Conservation (phyloP, 2,113 vertebrate genomes). For the Cebus imitator region DNA sequence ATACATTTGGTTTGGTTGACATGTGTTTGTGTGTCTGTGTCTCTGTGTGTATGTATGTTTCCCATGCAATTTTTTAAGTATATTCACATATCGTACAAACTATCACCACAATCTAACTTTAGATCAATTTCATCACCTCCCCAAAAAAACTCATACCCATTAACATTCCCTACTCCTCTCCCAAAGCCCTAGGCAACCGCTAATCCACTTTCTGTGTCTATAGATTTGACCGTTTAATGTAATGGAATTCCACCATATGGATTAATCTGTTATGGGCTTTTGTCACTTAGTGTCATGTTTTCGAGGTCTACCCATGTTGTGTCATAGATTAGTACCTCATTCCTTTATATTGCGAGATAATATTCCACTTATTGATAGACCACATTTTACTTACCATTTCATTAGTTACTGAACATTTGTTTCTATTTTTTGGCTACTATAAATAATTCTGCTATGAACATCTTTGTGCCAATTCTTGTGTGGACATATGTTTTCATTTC, state of each 20-base stretch:
- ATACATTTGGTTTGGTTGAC: neutral
- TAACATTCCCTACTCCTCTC: neutral
- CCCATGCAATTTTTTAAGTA: neutral
- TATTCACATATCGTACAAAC: neutral
- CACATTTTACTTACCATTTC: no score
- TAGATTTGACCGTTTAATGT: neutral
- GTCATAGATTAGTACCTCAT: no score
- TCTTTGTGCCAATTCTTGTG: no score
- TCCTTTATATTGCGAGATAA: no score
- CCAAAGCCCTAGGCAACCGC: neutral
- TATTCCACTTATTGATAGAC: no score
- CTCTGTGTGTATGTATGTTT: neutral
- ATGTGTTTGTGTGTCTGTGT: neutral
- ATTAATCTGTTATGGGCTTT: neutral
- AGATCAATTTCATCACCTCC: neutral
- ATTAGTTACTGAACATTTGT: no score
- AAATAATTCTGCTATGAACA: no score
- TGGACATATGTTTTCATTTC: no score
- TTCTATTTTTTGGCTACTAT: no score
- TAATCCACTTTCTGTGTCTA: neutral
- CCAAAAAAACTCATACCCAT: neutral
- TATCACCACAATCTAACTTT: neutral
- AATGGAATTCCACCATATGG: neutral
- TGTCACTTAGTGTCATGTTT: neutral
- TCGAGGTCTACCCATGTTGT: no score